Percentiles rank a stretch among this genome's conserved stretches.
phyloP scores from a whole-genome alignment of 1,140 invertebrate genomes.

The Elymnias hypermnestra region DNA sequence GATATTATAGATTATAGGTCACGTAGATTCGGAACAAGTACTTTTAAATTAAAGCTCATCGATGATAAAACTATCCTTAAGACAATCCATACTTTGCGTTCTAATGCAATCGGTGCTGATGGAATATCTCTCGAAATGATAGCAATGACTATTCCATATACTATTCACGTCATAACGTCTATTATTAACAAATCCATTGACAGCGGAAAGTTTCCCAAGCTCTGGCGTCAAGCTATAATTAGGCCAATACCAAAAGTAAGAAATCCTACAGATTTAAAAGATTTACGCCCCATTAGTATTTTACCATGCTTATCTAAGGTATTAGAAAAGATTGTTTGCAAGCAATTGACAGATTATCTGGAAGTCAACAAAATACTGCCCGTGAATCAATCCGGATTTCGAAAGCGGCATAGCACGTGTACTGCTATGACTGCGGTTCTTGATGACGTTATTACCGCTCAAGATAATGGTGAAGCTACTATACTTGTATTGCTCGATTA shows the following conservation, averaged over 20 bases:
- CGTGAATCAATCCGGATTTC: too few species aligned
- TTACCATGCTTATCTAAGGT: too few species aligned
- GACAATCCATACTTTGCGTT: not conserved
- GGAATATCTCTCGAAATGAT: not conserved
- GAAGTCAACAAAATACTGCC: too few species aligned
- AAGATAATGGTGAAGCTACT: too few species aligned
- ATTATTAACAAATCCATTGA: not conserved
- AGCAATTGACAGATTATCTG: too few species aligned
- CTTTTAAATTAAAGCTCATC: not conserved
- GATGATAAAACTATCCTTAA: not conserved
- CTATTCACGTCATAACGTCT: not conserved
- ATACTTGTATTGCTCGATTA: too few species aligned
- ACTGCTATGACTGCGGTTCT: too few species aligned
- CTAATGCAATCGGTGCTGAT: not conserved
- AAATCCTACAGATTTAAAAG: too few species aligned
- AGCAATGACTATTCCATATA: not conserved
- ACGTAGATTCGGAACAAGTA: not conserved
- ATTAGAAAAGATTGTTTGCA: too few species aligned
- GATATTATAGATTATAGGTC: not conserved
- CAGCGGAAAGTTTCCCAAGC: not conserved
- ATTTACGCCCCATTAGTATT: too few species aligned
- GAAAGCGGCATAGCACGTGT: too few species aligned
- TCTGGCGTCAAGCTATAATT: slow-evolving; percentile 28
- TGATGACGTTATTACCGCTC: too few species aligned
- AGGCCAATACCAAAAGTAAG: not conserved